Evolutionary conservation across 2,888 invertebrate genomes (phyloP), one percentile per base, ranked within the genome.

Genomic region (Oscheius sp.): DNA sequence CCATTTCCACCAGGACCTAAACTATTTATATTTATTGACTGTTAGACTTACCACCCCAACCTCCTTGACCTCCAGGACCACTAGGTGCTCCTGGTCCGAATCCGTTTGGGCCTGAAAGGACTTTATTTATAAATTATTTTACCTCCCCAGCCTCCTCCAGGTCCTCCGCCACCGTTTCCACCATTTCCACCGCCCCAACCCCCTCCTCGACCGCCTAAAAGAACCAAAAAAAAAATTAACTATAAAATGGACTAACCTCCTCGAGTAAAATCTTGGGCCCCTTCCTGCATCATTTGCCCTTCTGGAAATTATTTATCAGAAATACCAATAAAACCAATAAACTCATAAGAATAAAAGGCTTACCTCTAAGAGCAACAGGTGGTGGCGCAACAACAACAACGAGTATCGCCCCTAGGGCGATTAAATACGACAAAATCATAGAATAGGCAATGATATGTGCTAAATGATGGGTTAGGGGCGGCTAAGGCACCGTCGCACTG

Each of bases 351-450:
- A 9, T 4, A 12, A 41, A 41, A 14, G 41, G 30, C 59, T 26
- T 26, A 59, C 59, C 28, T 38, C 28, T 14, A 59, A 41, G 24
- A 9, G 59, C 24, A 8, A 44, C 44, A 41, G 59, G 59, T 59
- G 59, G 59, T 5, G 59, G 59, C 26, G 59, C 59, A 26, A 44
- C 54, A n/a, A 54, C 54, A 1, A 30, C 12, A 26, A 59, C 44
- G 12, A 54, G 33, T 41, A 41, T 22, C 8, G 30, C 12, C 20
- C 8, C 59, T 28, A 36, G 17, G 1, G 59, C 30, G 44, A 59
- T 59, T 12, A 22, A 22, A 33, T 14, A 24, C 20, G 22, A 47
- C 14, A 3, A 9, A 20, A 17, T 26, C 4, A n/a, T 8, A 36
- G 28, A 41, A 30, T 28, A 38, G 44, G 28, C 59, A 59, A 30